A percentile compares a stretch with the other conserved stretches of the same genome.
Conservation (phyloP, 2,888 invertebrate species). For the Tuberolachnus salignus region DNA sequence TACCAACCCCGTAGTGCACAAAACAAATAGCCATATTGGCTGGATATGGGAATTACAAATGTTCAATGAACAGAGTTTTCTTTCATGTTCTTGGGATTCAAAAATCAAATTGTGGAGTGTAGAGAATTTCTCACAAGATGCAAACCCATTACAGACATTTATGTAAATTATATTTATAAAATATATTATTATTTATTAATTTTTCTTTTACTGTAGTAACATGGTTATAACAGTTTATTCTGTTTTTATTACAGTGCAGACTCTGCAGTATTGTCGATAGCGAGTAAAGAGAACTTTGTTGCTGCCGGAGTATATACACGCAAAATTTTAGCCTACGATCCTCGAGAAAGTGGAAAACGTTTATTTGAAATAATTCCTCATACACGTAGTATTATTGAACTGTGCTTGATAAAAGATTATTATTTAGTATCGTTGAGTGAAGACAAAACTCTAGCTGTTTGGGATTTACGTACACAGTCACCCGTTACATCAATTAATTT, state of each 20-base stretch:
- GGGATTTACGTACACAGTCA: constrained; percentile 36
- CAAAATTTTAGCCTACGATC: constrained; percentile 37
- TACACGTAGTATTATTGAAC: constrained; percentile 33
- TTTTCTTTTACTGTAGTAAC: not conserved
- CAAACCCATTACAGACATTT: constrained; percentile 21
- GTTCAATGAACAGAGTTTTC: constrained; percentile 26
- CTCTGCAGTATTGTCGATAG: constrained; percentile 24
- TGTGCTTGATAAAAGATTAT: constrained; percentile 42
- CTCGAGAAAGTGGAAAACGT: constrained; percentile 22
- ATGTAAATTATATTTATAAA: too few species aligned
- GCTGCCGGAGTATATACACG: constrained; percentile 35
- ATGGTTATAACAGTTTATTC: not conserved
- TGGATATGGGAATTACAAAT: constrained; percentile 46
- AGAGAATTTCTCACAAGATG: constrained; percentile 1
- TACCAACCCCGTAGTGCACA: constrained; percentile 10
- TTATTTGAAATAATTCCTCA: constrained; percentile 39
- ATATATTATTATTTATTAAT: not conserved
- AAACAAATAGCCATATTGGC: constrained; percentile 32
- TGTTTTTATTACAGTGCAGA: constrained; percentile 21
- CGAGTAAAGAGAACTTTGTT: constrained; percentile 41
- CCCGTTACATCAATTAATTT: constrained; percentile 30
- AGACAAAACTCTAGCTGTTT: constrained; percentile 38
- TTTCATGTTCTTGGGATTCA: constrained; percentile 50
- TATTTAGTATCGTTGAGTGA: constrained; percentile 50
- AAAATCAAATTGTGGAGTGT: constrained; percentile 41